Conservation (phyloP, 2,888 invertebrate species). For the Alentia gelatinosa region DNA sequence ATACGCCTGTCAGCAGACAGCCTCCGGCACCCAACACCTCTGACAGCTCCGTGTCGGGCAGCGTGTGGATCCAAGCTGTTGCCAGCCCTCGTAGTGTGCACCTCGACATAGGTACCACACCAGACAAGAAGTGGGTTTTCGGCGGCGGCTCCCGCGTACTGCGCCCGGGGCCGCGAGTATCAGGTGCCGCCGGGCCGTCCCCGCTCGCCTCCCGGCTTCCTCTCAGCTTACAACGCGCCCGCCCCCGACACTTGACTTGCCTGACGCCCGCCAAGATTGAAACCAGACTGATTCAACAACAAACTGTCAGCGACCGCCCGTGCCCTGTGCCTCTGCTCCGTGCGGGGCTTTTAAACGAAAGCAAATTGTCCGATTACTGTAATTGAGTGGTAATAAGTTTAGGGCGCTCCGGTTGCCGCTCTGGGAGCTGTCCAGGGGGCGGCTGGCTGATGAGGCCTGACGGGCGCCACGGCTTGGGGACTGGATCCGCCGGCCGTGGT, state of each 20-base stretch:
- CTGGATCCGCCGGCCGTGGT: neutral
- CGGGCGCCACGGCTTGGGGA: constrained; percentile 17
- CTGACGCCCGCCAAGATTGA: constrained; percentile 40
- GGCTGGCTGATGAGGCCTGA: constrained; percentile 41
- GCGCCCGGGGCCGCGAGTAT: constrained; percentile 34
- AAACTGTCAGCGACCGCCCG: constrained; percentile 21
- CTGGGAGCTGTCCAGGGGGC: neutral
- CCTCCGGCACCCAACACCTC: neutral
- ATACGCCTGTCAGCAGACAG: neutral
- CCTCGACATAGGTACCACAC: neutral
- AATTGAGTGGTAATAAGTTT: constrained; percentile 49
- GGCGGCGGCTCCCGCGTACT: neutral
- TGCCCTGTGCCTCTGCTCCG: neutral
- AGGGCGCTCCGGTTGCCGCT: neutral
- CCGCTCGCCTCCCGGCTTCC: neutral
- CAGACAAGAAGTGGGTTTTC: neutral
- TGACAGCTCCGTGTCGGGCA: neutral
- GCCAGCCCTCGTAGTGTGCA: neutral
- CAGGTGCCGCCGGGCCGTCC: constrained; percentile 49
- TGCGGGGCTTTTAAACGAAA: constrained; percentile 14
- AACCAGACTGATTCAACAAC: constrained; percentile 52
- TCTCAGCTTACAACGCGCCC: constrained; percentile 23
- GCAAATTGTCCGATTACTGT: constrained; percentile 55
- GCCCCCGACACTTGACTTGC: constrained; percentile 42
- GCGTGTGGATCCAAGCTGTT: neutral